Percentiles rank a stretch among this genome's conserved stretches.
These are phyloP conservation scores for Phaethornis superciliosus DNA, from an alignment of 2,113 vertebrate species.

Conservation along the genomic window DNA sequence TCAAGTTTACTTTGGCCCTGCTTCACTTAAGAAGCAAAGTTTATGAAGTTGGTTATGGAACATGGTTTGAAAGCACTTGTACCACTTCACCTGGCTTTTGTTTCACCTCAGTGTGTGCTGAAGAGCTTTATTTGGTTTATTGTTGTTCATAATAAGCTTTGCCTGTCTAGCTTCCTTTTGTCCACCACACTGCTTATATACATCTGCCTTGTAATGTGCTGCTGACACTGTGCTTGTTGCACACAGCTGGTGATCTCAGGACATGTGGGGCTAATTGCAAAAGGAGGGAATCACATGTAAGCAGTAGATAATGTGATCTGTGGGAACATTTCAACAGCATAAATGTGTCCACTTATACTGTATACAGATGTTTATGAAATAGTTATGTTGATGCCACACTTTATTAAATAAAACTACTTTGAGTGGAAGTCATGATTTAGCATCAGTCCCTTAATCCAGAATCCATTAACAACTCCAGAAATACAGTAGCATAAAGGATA, in stretches of 20 bases:
- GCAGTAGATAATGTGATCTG: not conserved
- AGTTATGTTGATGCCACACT: not conserved
- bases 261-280: not conserved
- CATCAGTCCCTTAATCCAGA: not conserved
- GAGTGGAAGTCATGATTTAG: not conserved
- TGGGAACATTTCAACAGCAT: not conserved
- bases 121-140: not conserved
- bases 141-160: not conserved
- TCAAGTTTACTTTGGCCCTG: accelerated
- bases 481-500: not conserved
- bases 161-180: not conserved
- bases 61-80: not conserved
- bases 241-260: not conserved
- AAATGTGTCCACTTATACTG: not conserved
- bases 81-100: not conserved
- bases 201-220: accelerated
- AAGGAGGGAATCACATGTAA: not conserved
- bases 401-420: not conserved
- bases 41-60: not conserved
- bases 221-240: not conserved
- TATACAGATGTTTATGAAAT: not conserved
- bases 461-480: not conserved
- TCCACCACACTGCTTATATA: not conserved
- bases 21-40: not conserved
- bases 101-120: not conserved